Evolutionary conservation across 2,888 invertebrate species (phyloP).

Genomic region (Nomada fabriciana): DNA sequence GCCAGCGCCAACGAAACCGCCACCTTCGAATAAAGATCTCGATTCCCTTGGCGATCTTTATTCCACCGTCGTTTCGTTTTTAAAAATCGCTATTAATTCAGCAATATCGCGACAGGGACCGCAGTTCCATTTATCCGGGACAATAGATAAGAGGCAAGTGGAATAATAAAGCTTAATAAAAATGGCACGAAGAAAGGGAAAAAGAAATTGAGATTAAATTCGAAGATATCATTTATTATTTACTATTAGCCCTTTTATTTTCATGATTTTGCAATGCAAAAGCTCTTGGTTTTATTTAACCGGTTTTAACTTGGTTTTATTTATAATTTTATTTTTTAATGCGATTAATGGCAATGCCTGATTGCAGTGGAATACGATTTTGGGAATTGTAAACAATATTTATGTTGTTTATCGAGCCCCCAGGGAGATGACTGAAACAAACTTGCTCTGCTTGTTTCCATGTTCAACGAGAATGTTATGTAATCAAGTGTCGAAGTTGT

Average conservation of each 20-base stretch:
- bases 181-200: too few relatives aligned
- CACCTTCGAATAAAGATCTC: conserved; percentile 39
- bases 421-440: not conserved
- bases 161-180: too few relatives aligned
- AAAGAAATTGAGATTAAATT: too few relatives aligned
- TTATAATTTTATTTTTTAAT: too few relatives aligned
- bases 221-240: too few relatives aligned
- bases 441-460: conserved; percentile 2
- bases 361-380: not conserved
- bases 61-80: not conserved
- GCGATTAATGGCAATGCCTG: too few relatives aligned
- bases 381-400: not conserved
- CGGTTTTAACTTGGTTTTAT: too few relatives aligned
- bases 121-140: too few relatives aligned
- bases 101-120: not conserved
- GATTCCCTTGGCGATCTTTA: conserved; percentile 2
- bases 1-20: conserved; percentile 23
- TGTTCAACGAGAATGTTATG: conserved; percentile 23
- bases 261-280: too few relatives aligned
- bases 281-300: too few relatives aligned
- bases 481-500: conserved; percentile 14
- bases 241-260: too few relatives aligned
- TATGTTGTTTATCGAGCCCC: not conserved
- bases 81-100: conserved; percentile 15
- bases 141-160: too few relatives aligned